Conservation (phyloP, 2,797 vertebrate genomes). For the Taeniopygia guttata region DNA sequence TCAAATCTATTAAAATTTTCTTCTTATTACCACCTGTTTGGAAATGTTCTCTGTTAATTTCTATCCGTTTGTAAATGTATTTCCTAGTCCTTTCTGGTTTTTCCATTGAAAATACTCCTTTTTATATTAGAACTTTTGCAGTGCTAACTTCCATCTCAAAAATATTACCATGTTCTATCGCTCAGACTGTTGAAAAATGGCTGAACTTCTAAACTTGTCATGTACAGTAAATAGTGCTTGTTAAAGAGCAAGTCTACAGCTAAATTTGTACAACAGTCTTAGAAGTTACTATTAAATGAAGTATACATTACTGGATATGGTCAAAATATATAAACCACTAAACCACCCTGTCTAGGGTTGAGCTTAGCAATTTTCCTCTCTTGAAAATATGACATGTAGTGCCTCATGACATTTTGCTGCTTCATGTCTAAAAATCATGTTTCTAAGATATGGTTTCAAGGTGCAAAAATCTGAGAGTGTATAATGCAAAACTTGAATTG, state of each 20-base stretch:
- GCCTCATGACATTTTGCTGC: neutral
- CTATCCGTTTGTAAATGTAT: neutral
- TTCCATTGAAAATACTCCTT: rapidly evolving
- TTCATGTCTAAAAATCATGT: neutral
- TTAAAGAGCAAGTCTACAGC: neutral
- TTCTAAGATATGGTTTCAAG: neutral
- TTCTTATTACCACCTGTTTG: neutral
- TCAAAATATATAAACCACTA: neutral
- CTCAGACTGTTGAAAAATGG: neutral
- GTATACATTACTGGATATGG: neutral
- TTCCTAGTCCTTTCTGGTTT: neutral
- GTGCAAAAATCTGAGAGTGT: neutral
- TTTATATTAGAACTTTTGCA: neutral
- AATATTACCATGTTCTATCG: neutral
- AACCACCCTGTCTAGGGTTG: neutral
- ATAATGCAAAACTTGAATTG: neutral
- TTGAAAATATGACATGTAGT: neutral
- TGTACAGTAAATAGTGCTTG: neutral
- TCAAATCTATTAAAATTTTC: neutral
- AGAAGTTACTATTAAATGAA: neutral
- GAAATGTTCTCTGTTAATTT: neutral
- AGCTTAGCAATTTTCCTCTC: neutral
- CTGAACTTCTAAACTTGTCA: neutral
- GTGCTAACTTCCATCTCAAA: neutral
- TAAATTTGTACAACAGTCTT: neutral